Percentiles rank a stretch among this genome's conserved stretches.
These are phyloP conservation scores for Corythornis vintsioides DNA, from an alignment of 2,113 vertebrate species.

Conservation along the genomic window DNA sequence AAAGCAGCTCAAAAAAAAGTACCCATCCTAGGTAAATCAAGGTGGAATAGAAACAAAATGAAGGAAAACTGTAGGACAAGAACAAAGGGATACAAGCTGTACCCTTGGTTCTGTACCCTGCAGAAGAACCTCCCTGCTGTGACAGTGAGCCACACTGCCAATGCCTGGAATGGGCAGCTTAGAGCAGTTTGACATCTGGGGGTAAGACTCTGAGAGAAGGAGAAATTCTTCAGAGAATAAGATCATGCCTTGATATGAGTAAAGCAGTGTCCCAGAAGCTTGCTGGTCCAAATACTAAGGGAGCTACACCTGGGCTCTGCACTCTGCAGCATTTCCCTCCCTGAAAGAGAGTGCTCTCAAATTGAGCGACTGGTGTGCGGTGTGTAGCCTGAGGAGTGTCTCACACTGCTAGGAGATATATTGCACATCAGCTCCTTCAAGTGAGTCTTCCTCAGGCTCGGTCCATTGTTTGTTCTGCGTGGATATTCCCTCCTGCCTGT, in stretches of 20 bases:
- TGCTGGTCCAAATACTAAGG: background rate
- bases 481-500: background rate
- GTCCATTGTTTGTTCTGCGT: background rate
- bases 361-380: background rate
- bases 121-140: background rate
- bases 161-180: background rate
- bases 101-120: background rate
- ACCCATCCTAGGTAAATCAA: background rate
- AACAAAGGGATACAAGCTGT: background rate
- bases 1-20: conserved; percentile 1
- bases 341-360: background rate
- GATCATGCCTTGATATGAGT: background rate
- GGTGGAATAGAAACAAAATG: background rate
- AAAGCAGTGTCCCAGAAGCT: background rate
- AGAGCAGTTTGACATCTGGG: background rate
- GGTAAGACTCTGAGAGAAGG: background rate
- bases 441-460: conserved; percentile 4
- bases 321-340: background rate
- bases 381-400: background rate
- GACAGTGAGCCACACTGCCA: background rate
- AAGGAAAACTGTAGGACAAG: background rate
- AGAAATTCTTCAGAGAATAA: background rate
- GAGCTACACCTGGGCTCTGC: background rate
- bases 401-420: background rate
- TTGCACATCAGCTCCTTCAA: background rate